Conservation (phyloP, 2,888 invertebrate genomes). For the Amblyjoppa proteus region DNA sequence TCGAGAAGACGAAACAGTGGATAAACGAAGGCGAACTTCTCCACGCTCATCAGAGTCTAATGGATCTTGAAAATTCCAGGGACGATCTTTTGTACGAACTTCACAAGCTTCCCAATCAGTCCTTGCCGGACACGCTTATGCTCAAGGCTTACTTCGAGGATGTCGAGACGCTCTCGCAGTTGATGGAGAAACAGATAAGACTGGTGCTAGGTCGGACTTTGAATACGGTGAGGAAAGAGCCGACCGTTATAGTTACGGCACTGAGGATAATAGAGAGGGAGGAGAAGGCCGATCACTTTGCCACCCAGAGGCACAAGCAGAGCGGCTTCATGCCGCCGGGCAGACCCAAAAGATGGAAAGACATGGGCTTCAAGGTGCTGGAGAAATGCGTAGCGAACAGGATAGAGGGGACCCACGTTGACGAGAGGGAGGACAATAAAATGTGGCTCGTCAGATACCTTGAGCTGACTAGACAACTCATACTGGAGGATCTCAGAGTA, state of each 20-base stretch:
- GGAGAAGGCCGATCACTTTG: conserved; percentile 96
- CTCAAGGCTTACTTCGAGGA: conserved; percentile 98
- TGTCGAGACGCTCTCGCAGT: conserved; percentile 95
- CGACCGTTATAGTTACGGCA: conserved; percentile 97
- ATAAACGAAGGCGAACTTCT: conserved; percentile 98
- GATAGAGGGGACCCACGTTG: conserved; percentile 97
- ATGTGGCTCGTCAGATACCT: conserved; percentile 98
- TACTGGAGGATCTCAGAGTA: conserved; percentile 96
- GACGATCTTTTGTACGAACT: conserved; percentile 98
- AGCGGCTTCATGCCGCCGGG: conserved; percentile 97
- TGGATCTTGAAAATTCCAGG: conserved; percentile 98
- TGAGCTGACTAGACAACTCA: conserved; percentile 94
- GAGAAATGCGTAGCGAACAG: conserved; percentile 92
- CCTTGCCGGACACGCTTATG: conserved; percentile 95
- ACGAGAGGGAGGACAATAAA: conserved; percentile 95
- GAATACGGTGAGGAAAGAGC: conserved; percentile 97
- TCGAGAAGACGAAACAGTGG: conserved; percentile 96
- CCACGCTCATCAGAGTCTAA: conserved; percentile 96
- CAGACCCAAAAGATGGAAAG: conserved; percentile 96
- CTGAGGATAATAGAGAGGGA: conserved; percentile 98
- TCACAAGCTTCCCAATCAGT: conserved; percentile 96
- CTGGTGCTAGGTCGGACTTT: conserved; percentile 95
- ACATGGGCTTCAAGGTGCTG: conserved; percentile 93
- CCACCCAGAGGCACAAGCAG: conserved; percentile 91
- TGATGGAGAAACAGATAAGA: conserved; percentile 96